These are phyloP conservation scores for Periplaneta americana DNA, from an alignment of 1,140 invertebrate species.

Conservation along the genomic window DNA sequence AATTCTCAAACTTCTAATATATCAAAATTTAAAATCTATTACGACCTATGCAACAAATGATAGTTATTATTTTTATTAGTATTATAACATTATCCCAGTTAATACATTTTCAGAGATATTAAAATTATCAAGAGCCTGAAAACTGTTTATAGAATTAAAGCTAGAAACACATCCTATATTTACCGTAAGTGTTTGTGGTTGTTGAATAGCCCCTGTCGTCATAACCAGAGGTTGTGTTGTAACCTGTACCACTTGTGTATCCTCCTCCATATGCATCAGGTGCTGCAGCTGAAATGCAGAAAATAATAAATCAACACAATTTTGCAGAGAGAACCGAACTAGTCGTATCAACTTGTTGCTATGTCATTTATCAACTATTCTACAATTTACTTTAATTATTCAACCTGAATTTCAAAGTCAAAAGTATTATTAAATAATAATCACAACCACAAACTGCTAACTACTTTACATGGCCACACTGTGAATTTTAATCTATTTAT, in stretches of 20 bases:
- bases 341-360: not conserved
- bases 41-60: too few species aligned
- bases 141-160: too few species aligned
- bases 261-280: conserved; percentile 3
- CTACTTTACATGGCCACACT: too few species aligned
- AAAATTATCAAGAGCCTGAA: too few species aligned
- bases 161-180: not conserved
- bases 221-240: conserved; percentile 10
- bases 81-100: too few species aligned
- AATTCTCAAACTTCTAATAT: too few species aligned
- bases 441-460: not conserved
- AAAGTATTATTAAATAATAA: not conserved
- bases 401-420: not conserved
- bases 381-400: not conserved
- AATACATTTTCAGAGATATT: too few species aligned
- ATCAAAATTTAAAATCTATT: too few species aligned
- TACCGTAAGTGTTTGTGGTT: conserved; percentile 7
- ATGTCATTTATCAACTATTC: not conserved
- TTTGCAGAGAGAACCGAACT: not conserved
- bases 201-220: conserved; percentile 14
- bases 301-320: not conserved
- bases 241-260: conserved; percentile 11
- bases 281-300: not conserved
- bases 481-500: not conserved
- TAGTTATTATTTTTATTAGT: too few species aligned